Base-by-base conservation (phyloP, 2,888 invertebrate genomes). In the Eledona agricola region DNA sequence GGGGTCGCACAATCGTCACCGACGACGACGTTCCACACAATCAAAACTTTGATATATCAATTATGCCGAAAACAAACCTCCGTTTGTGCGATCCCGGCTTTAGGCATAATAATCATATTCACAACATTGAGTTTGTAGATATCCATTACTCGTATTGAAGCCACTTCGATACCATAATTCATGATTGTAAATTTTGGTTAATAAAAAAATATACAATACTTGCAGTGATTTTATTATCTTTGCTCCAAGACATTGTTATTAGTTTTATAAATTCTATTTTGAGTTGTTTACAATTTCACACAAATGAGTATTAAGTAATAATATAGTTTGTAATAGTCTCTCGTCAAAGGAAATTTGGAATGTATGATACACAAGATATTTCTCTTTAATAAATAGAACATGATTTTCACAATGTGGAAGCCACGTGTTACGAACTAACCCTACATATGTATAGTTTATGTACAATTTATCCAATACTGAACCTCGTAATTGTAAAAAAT, bases 271-370 rank as follows among this genome's bases (percentile, higher is more conserved):
- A 69, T 67, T 71, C 67, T 69, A 71, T 67, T 66, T 65, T 61
- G 60, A 63, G 55, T 63, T 62, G 64, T 69, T 66, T 67, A 55
- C 67, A 67, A 66, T 72, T n/a, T 72, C 72, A 72, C 72, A 74
- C 72, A 68, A 62, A 64, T 72, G 73, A 74, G 72, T 74, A 73
- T 72, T 43, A 47, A 53, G 59, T 59, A 63, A n/a, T n/a, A n/a
- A n/a, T n/a, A n/a, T n/a, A n/a, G n/a, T n/a, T n/a, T n/a, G n/a
- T n/a, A n/a, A 58, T 40, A 60, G 55, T 60, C 59, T 67, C 61
- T 65, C 62, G 59, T 67, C 64, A 63, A 66, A 67, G 61, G 52
- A 62, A 61, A 65, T 67, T 64, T 70, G 72, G 72, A 73, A 68
- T 66, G 66, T 67, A 64, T 63, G 59, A 60, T 64, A 66, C 46